Evolutionary conservation across 2,888 invertebrate species (phyloP).

Genomic region (Polyommatus icarus): DNA sequence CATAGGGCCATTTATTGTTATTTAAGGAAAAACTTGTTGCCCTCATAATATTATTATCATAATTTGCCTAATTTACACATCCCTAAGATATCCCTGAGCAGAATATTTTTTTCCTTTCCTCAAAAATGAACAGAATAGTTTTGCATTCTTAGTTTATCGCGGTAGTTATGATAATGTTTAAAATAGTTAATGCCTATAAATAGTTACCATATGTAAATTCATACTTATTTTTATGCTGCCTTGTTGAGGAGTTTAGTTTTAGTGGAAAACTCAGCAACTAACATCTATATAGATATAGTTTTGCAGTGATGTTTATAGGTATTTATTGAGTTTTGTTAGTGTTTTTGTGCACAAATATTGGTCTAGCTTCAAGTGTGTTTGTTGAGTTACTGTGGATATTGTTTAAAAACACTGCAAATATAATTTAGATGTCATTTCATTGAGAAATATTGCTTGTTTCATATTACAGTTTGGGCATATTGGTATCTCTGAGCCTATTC

Average conservation of each 20-base stretch:
- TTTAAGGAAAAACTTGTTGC: background rate
- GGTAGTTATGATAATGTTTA: background rate
- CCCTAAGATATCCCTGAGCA: background rate
- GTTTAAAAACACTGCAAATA: background rate
- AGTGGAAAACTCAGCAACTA: background rate
- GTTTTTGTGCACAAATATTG: background rate
- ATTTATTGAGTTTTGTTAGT: slow-evolving; percentile 1
- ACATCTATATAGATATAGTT: background rate
- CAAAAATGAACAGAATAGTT: background rate
- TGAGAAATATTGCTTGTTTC: background rate
- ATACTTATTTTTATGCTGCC: slow-evolving; percentile 21
- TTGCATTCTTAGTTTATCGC: background rate
- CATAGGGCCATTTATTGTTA: background rate
- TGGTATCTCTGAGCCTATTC: background rate
- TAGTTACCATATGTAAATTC: background rate
- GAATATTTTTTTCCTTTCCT: background rate
- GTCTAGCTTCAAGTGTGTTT: background rate
- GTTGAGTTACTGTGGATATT: background rate
- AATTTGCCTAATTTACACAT: background rate
- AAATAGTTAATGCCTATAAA: background rate
- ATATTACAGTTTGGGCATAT: background rate
- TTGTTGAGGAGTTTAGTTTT: background rate
- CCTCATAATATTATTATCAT: background rate
- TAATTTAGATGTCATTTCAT: background rate
- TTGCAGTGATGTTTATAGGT: slow-evolving; percentile 6